Evolutionary conservation across 1,140 invertebrate genomes (phyloP), one percentile per base, ranked within the genome.

Genomic region (Atta colombica): DNA sequence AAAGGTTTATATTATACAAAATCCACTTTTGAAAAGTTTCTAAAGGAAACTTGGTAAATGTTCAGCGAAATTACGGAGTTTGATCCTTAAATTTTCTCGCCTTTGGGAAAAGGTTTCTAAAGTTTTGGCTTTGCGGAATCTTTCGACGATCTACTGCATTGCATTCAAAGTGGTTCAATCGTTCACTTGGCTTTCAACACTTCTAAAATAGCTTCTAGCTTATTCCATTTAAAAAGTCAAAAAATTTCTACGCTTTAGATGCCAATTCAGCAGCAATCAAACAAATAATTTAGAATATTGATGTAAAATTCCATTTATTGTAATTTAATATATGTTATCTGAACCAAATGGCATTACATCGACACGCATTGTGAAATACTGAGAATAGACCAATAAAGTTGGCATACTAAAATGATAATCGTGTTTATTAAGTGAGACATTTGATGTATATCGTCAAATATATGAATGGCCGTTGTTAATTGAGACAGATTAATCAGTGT

Each of bases 71-170:
- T 84, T 74, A 84, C 55, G 8, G 12, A 75, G 80, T 74, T 84
- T 49, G 80, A 84, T 61, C 69, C 80, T 75, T 28, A 82, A 45
- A 74, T 82, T 82, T 60, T 84, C 58, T 60, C 80, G 55, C 39
- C 25, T 63, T 75, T 49, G 55, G 31, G 66, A 72, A 49, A 82
- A 82, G 21, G 39, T 75, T 75, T 49, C 25, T 49, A 35, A 75
- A 84, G 55, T 84, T 84, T 71, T 12, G 35, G 66, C 53, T 81
- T 84, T 61, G 69, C 80, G 39, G 55, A 61, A 74, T 84, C 69
- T 84, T 84, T 63, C 80, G 39, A 49, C 69, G 69, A 82, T 74
- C 53, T 58, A 58, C 39, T 74, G 39, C 55, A 39, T 72, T 60
- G 55, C 69, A 84, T 75, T 84, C 55, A 74, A 84, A 84, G 55